Base-by-base conservation (phyloP, 2,113 vertebrate species). In the Prochilodus magdalenae region DNA sequence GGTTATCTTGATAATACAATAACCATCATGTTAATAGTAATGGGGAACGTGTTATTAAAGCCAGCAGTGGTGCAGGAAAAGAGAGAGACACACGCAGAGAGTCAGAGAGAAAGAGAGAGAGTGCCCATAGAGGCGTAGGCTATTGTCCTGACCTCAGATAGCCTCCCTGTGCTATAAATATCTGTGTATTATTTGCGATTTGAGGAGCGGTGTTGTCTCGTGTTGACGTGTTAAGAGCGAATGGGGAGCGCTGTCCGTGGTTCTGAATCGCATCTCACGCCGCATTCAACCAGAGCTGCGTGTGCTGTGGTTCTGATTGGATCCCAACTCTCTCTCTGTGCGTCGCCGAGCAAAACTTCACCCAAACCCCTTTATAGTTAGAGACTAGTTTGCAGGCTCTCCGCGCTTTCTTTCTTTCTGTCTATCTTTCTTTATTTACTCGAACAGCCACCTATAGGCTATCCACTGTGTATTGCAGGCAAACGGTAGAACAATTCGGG, bases 401-500 rank as follows among this genome's bases (percentile, higher is more conserved):
- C 20, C 16, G 15, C 6, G 16, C 30, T 36, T 36, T 20, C 80
- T 90, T 87, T 77, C 81, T 74, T 86, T 55, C 30, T 36, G 22
- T 20, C 80, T 90, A 87, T 77, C 81, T 74, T 86, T 55, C 71
- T 53, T 69, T 69, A 85, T 89, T 76, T 33, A 47, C 20, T 66
- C 79, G 29, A 1, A 55, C 49, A 70, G 30, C 26, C 77, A 75
- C 72, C 63, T 67, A 79, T 84, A 65, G 16, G 87, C 87, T 84
- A 87, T 87, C 87, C 87, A 83, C 75, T 70, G 60, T 75, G 79
- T 80, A 80, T 81, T 88, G 89, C 84, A 82, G 87, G 81, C 86
- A 83, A 65, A 87, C 81, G 85, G 88, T 78, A 86, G 88, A 91
- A 90, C 89, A 91, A 89, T 91, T 88, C 88, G 84, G 84, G n/a